Evolutionary conservation across 2,113 vertebrate genomes (phyloP).

Genomic region (Arenaria interpres): DNA sequence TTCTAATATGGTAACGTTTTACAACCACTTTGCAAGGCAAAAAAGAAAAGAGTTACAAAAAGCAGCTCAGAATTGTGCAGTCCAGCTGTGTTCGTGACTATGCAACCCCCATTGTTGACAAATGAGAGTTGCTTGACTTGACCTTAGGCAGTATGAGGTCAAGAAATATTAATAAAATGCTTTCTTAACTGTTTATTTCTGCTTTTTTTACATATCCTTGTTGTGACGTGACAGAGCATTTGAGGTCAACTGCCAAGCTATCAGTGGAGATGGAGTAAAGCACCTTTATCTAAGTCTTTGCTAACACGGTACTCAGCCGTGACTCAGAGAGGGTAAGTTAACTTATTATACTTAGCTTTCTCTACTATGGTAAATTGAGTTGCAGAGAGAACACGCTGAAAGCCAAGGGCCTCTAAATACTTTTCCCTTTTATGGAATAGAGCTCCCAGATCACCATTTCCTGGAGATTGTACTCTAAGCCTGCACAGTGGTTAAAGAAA

Average conservation of each 20-base stretch:
- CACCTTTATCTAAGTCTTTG: background rate
- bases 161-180: background rate
- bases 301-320: background rate
- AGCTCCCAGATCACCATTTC: slow-evolving; percentile 73
- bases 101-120: background rate
- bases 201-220: background rate
- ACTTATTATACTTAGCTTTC: slow-evolving; percentile 45
- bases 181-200: slow-evolving; percentile 17
- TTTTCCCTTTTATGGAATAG: slow-evolving; percentile 83
- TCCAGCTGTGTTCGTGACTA: background rate
- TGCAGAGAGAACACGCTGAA: slow-evolving; percentile 50
- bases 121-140: background rate
- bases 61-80: background rate
- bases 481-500: slow-evolving; percentile 63
- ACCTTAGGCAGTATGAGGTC: background rate
- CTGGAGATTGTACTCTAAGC: slow-evolving; percentile 75
- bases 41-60: background rate
- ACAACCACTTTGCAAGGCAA: background rate
- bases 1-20: background rate
- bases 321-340: slow-evolving; percentile 62
- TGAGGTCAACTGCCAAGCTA: slow-evolving; percentile 5
- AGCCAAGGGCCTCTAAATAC: slow-evolving; percentile 73
- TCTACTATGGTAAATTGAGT: slow-evolving; percentile 63
- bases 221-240: background rate
- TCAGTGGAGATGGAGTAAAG: slow-evolving; percentile 30